Evolutionary conservation across 2,888 invertebrate genomes (phyloP).

Genomic region (Strigamia transsilvanica): DNA sequence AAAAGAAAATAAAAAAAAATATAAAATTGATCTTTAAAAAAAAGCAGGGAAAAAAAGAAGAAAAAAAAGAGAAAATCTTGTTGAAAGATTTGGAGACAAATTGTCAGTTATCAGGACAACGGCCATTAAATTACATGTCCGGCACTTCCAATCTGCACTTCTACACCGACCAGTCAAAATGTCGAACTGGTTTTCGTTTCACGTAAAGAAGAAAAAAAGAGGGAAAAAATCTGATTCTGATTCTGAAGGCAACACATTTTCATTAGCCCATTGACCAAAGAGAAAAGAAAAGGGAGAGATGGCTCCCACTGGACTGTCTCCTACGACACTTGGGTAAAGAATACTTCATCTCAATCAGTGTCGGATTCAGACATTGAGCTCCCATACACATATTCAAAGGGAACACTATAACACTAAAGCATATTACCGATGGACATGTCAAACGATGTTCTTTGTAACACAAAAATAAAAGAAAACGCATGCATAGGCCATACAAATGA

Average conservation of each 20-base stretch:
- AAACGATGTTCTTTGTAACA: neutral
- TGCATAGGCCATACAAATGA: slow-evolving; percentile 21
- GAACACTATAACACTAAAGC: slow-evolving; percentile 11
- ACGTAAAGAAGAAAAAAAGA: neutral
- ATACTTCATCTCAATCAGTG: slow-evolving; percentile 41
- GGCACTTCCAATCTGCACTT: slow-evolving; percentile 4
- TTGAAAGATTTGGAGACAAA: slow-evolving; percentile 4
- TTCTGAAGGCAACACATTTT: slow-evolving; percentile 39
- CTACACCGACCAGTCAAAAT: neutral
- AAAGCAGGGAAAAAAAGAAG: neutral
- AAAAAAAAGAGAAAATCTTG: neutral
- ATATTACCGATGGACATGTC: slow-evolving; percentile 1
- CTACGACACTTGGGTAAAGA: slow-evolving; percentile 29
- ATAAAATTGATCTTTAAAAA: too few relatives aligned
- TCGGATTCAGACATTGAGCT: slow-evolving; percentile 44
- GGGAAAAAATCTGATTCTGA: slow-evolving; percentile 35
- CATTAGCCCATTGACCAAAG: slow-evolving; percentile 39
- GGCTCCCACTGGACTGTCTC: slow-evolving; percentile 44
- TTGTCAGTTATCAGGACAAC: neutral
- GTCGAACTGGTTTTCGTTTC: slow-evolving; percentile 7
- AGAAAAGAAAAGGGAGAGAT: slow-evolving; percentile 36
- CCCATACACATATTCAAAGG: slow-evolving; percentile 17
- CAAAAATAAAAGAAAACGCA: slow-evolving; percentile 18
- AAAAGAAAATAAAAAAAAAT: neutral
- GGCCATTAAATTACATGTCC: slow-evolving; percentile 21